Conservation (phyloP, 2,888 invertebrate species). For the Eupithecia exiguata region DNA sequence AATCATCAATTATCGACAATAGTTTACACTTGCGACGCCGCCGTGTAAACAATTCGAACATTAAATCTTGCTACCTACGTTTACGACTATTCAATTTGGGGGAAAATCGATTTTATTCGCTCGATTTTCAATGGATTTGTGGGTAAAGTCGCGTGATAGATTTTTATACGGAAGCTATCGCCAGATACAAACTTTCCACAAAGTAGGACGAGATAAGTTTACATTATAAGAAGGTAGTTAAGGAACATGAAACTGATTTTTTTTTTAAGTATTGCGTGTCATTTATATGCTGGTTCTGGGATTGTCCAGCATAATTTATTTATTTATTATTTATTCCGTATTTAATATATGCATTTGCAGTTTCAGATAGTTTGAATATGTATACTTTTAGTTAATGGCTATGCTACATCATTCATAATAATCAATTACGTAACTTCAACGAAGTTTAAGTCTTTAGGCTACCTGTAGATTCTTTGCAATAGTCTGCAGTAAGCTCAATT, state of each 20-base stretch:
- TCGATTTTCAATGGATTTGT: constrained; percentile 74
- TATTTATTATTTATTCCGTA: neutral
- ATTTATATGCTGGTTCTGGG: too few relatives aligned
- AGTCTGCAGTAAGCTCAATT: too few relatives aligned
- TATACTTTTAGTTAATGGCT: neutral
- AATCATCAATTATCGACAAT: constrained; percentile 83
- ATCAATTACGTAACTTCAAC: neutral
- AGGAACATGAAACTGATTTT: neutral
- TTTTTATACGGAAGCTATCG: constrained; percentile 77
- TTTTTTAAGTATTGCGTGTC: neutral
- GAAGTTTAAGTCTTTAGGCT: neutral
- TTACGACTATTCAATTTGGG: constrained; percentile 81
- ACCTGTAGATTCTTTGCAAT: too few relatives aligned
- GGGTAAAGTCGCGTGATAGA: constrained; percentile 72
- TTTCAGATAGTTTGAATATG: neutral
- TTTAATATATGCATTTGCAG: neutral
- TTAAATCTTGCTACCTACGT: constrained; percentile 80
- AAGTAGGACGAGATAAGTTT: constrained; percentile 54
- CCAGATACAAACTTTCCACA: constrained; percentile 44
- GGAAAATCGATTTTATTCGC: constrained; percentile 85
- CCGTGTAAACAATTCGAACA: constrained; percentile 81
- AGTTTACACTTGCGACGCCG: constrained; percentile 83
- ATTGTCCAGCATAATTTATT: too few relatives aligned
- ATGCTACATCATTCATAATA: neutral
- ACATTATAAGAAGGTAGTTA: neutral